These are phyloP conservation scores for Carposina sasakii DNA, from an alignment of 1,140 invertebrate species.

Conservation along the genomic window DNA sequence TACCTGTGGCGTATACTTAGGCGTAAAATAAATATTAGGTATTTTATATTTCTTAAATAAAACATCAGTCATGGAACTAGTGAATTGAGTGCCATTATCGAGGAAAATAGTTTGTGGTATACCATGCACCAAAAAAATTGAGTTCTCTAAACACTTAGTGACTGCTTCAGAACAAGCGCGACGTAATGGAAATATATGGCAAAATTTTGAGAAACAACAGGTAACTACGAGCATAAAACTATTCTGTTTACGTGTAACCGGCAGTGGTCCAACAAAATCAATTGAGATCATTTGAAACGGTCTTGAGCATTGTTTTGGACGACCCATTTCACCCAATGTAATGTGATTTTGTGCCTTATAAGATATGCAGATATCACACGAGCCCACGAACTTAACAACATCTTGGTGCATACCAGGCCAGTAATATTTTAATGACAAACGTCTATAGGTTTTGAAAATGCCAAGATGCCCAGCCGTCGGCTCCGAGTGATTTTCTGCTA, in stretches of 20 bases:
- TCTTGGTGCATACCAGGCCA: conserved; percentile 29
- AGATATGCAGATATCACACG: conserved; percentile 22
- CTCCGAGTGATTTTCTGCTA: conserved; percentile 1
- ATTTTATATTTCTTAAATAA: conserved; percentile 4
- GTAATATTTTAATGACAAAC: conserved; percentile 15
- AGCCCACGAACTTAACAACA: conserved; percentile 21
- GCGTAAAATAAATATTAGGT: conserved; percentile 24
- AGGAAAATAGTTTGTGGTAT: conserved; percentile 1
- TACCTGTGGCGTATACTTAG: conserved; percentile 53
- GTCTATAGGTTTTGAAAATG: conserved; percentile 5
- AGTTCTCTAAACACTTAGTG: not conserved
- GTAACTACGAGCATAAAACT: conserved; percentile 4
- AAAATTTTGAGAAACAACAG: conserved; percentile 7
- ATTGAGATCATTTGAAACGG: conserved; percentile 14
- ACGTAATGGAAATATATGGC: not conserved
- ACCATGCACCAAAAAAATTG: not conserved
- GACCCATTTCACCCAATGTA: conserved; percentile 20
- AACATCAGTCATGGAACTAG: conserved; percentile 7
- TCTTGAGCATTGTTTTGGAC: conserved; percentile 14
- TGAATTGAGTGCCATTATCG: conserved; percentile 59
- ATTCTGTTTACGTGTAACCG: not conserved
- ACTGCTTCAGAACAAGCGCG: not conserved
- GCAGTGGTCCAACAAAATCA: not conserved
- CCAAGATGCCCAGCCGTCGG: conserved; percentile 2
- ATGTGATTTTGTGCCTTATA: conserved; percentile 18